phyloP scores from a whole-genome alignment of 1,140 invertebrate species.

The Hypsibius dujardini region DNA sequence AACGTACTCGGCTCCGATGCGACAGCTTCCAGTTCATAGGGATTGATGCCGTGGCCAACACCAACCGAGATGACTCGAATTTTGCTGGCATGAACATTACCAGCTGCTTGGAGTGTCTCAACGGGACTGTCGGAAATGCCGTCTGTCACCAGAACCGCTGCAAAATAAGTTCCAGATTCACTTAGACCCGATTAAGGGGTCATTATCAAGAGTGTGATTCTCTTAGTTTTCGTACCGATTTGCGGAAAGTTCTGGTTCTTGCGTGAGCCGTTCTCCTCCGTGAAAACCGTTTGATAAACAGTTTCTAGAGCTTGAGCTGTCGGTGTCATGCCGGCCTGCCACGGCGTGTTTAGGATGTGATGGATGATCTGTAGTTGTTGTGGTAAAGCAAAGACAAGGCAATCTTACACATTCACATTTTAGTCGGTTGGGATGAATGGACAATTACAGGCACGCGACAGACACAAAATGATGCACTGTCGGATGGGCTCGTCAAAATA shows the following conservation, averaged over 20 bases:
- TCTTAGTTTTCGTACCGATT: not conserved
- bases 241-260: not conserved
- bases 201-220: not conserved
- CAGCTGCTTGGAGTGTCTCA: not conserved
- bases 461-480: too few relatives aligned
- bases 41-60: not conserved
- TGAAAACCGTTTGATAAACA: not conserved
- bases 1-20: not conserved
- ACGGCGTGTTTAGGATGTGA: too few relatives aligned
- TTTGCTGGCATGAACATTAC: not conserved
- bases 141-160: not conserved
- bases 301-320: not conserved
- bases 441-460: too few relatives aligned
- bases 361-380: too few relatives aligned
- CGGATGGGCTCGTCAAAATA: too few relatives aligned
- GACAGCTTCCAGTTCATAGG: not conserved
- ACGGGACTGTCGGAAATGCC: not conserved
- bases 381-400: too few relatives aligned
- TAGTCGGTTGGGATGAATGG: too few relatives aligned
- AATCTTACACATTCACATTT: too few relatives aligned
- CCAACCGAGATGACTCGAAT: not conserved
- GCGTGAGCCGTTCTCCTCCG: not conserved
- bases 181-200: not conserved
- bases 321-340: not conserved
- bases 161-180: not conserved